Base-by-base conservation (phyloP, 2,113 vertebrate species). In the Chloebia gouldiae region DNA sequence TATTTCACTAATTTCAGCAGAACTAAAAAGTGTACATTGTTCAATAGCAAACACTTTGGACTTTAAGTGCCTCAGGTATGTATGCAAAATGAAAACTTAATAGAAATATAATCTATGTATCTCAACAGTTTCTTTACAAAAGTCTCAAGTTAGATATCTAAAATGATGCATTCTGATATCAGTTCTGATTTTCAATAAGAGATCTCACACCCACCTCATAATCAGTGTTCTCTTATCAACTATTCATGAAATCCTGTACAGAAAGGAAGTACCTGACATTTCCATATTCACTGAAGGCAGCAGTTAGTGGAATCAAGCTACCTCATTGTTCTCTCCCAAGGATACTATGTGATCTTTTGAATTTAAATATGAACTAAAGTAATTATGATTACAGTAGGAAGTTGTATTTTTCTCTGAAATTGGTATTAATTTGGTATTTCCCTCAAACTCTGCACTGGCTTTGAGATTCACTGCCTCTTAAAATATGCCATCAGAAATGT, bases 381-480 rank as follows among this genome's bases (percentile, higher is more conserved):
- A 1, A 83, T 61, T 69, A 45, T 82, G 50, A 91, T 78, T 81
- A 35, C 11, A 68, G 18, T 54, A 73, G 83, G 25, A 42, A 19
- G 56, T 7, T 73, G 19, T 44, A 66, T 93, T 92, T 93, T 80
- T 42, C 33, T 80, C 77, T 91, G 47, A 95, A 84, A 92, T 30
- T 60, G 8, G 12, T 64, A 69, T 91, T 89, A 87, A 72, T 92
- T 90, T 91, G 37, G 68, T 88, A 78, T 9, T 13, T 88, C 6
- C 42, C 39, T 94, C 22, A 37, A 5, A 83, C 5, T 84, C 28
- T 71, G 27, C 27, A 28, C 28, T 49, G 69, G 18, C 40, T 87
- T 85, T 87, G 47, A 86, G 78, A 96, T 91, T 92, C 66, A 37
- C 20, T 91, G 49, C 30, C 21, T 92, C 59, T 94, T 86, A 90